phyloP scores from a whole-genome alignment of 2,888 invertebrate species.

The Chaetogeoica ovagalla region DNA sequence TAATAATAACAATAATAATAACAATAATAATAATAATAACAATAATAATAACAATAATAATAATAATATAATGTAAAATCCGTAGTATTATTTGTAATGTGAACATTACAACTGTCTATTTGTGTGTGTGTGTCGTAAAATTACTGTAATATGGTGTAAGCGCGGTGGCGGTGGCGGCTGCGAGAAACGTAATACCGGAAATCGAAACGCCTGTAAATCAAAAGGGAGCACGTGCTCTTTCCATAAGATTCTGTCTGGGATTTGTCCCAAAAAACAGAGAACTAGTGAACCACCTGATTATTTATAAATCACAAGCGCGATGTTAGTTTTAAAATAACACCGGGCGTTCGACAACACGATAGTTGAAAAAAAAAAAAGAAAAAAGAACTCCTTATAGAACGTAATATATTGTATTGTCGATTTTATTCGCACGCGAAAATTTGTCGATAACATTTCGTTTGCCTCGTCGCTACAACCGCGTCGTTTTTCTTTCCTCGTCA shows the following conservation, averaged over 20 bases:
- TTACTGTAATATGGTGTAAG: conserved; percentile 31
- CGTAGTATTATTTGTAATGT: conserved; percentile 13
- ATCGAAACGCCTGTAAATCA: conserved; percentile 53
- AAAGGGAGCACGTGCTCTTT: conserved; percentile 48
- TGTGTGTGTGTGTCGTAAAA: conserved; percentile 49
- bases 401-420: too few species aligned
- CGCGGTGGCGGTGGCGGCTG: not conserved
- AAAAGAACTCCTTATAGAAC: too few species aligned
- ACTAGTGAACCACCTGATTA: conserved; percentile 6
- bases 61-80: conserved; percentile 5
- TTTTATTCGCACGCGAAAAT: too few species aligned
- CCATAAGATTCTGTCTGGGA: conserved; percentile 30
- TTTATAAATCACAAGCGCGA: conserved; percentile 19
- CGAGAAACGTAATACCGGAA: conserved; percentile 48
- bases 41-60: too few species aligned
- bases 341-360: not conserved
- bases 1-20: too few species aligned
- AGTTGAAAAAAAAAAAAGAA: too few species aligned
- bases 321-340: conserved; percentile 23
- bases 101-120: conserved; percentile 27
- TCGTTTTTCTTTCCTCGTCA: too few species aligned
- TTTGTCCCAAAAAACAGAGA: conserved; percentile 36
- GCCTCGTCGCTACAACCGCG: too few species aligned
- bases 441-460: too few species aligned
- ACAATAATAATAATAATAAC: too few species aligned